Evolutionary conservation across 1,140 invertebrate genomes (phyloP).

Genomic region (Sycobia sp.): DNA sequence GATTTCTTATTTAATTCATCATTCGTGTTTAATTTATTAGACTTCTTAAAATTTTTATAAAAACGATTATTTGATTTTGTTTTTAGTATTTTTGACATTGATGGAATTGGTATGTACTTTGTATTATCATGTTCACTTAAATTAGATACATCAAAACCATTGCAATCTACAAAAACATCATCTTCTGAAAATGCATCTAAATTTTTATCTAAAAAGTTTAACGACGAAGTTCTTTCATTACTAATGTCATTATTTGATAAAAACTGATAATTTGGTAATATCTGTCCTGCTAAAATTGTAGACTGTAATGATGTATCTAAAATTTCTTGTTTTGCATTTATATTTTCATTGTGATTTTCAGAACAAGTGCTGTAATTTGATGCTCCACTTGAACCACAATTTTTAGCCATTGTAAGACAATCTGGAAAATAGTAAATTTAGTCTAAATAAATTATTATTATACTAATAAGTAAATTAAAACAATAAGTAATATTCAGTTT

Average conservation of each 20-base stretch:
- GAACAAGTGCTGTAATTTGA: conserved; percentile 31
- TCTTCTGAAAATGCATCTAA: conserved; percentile 22
- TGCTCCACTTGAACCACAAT: background rate
- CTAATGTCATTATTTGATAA: background rate
- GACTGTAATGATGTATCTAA: background rate
- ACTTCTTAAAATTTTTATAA: conserved; percentile 8
- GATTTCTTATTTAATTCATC: background rate
- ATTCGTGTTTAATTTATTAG: background rate
- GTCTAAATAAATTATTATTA: background rate
- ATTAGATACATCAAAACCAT: background rate
- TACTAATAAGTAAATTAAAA: background rate
- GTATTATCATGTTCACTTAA: conserved; percentile 11
- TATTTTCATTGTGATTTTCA: conserved; percentile 12
- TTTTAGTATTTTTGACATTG: background rate
- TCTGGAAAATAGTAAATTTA: conserved; percentile 1
- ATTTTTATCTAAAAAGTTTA: conserved; percentile 26
- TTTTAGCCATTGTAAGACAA: background rate
- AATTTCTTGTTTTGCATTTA: background rate
- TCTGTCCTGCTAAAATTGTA: conserved; percentile 22
- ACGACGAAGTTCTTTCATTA: conserved; percentile 16
- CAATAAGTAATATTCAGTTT: background rate
- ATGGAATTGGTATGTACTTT: conserved; percentile 15
- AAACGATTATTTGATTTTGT: conserved; percentile 12
- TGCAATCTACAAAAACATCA: conserved; percentile 20
- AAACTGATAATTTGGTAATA: background rate